Evolutionary conservation across 2,797 vertebrate genomes (phyloP).

Genomic region (Pelobates cultripes): DNA sequence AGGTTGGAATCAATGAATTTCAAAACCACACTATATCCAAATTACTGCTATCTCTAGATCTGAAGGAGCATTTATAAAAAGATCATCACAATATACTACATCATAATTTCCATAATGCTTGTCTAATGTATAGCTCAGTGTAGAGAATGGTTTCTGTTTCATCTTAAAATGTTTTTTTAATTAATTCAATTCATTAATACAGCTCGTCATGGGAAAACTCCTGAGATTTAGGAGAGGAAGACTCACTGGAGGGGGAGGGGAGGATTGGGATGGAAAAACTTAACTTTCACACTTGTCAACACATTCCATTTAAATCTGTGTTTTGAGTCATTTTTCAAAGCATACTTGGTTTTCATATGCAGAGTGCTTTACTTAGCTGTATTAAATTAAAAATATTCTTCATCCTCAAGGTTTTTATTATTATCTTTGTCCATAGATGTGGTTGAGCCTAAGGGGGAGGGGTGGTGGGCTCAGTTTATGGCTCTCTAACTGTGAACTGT

Average conservation of each 20-base stretch:
- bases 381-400: conserved; percentile 60
- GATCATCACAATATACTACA: conserved; percentile 68
- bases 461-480: conserved; percentile 14
- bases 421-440: conserved; percentile 47
- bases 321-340: conserved; percentile 66
- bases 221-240: conserved; percentile 62
- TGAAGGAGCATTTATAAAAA: conserved; percentile 71
- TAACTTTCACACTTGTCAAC: conserved; percentile 73
- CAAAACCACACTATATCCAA: conserved; percentile 66
- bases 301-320: conserved; percentile 69
- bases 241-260: not conserved
- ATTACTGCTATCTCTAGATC: conserved; percentile 69
- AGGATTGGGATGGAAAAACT: conserved; percentile 48
- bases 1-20: conserved; percentile 67
- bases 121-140: conserved; percentile 72
- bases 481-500: conserved; percentile 23
- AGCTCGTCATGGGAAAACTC: conserved; percentile 71
- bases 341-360: conserved; percentile 60
- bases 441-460: conserved; percentile 3
- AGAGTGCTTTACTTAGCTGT: conserved; percentile 67
- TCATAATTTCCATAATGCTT: conserved; percentile 74
- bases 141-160: conserved; percentile 68
- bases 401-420: conserved; percentile 18
- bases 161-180: conserved; percentile 76
- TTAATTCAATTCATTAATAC: conserved; percentile 77